Evolutionary conservation across 2,888 invertebrate genomes (phyloP).

Genomic region (Netelia inedita): DNA sequence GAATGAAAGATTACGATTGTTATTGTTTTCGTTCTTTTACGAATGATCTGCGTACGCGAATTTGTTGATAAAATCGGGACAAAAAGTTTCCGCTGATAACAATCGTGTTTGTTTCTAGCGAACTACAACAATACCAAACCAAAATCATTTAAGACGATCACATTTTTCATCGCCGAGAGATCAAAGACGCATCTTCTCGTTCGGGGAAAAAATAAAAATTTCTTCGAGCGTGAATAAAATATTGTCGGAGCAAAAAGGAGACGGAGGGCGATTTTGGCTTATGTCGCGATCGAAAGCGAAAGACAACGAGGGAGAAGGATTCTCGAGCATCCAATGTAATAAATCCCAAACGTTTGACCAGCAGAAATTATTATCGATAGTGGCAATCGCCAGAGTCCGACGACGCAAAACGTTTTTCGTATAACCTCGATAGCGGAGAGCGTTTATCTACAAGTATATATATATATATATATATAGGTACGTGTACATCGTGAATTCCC

Average conservation of each 20-base stretch:
- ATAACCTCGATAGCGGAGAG: background rate
- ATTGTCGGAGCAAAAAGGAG: background rate
- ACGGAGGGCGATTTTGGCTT: constrained; percentile 16
- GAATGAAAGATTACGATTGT: background rate
- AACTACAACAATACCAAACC: no score
- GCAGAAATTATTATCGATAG: constrained; percentile 12
- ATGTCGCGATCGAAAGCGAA: constrained; percentile 33
- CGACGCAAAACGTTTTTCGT: background rate
- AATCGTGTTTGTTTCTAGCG: no score
- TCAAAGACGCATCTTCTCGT: no score
- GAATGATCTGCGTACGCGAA: no score
- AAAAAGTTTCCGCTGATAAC: no score
- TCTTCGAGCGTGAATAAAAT: background rate
- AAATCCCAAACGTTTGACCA: constrained; percentile 2
- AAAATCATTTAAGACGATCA: no score
- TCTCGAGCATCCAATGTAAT: background rate
- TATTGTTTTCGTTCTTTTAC: no score
- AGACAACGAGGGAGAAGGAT: constrained; percentile 40
- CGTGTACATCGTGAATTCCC: background rate
- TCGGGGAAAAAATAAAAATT: no score
- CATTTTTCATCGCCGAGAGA: no score
- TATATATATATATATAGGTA: background rate
- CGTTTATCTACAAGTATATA: background rate
- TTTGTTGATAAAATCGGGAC: no score
- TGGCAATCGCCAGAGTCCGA: constrained; percentile 13